Evolutionary conservation across 2,888 invertebrate species (phyloP).

Genomic region (Eustalomyia histrio): DNA sequence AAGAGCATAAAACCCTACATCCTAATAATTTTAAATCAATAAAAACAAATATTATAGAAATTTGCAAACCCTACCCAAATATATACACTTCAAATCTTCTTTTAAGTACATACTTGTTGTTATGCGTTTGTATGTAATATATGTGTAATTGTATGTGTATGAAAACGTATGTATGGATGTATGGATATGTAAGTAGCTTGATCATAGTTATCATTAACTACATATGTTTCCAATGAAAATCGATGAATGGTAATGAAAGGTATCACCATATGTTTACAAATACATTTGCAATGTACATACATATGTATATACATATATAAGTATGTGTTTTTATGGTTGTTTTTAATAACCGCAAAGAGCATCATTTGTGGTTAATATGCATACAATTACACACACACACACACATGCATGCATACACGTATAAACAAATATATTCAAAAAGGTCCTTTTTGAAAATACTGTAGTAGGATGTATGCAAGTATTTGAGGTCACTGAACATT

Average conservation of each 20-base stretch:
- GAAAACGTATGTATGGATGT: too few relatives aligned
- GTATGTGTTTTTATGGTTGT: constrained; percentile 20
- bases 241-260: constrained; percentile 34
- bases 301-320: not conserved
- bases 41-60: too few relatives aligned
- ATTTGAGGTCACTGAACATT: constrained; percentile 38
- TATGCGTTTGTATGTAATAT: too few relatives aligned
- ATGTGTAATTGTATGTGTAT: too few relatives aligned
- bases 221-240: constrained; percentile 31
- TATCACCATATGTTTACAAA: constrained; percentile 38
- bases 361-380: constrained; percentile 44
- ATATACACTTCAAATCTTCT: too few relatives aligned
- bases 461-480: not conserved
- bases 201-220: constrained; percentile 36
- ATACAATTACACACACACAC: constrained; percentile 12
- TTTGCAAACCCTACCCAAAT: too few relatives aligned
- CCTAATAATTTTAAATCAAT: too few relatives aligned
- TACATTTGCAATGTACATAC: not conserved
- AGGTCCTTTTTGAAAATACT: not conserved
- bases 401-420: not conserved
- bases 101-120: too few relatives aligned
- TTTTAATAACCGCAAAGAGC: constrained; percentile 55
- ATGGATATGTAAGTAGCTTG: too few relatives aligned
- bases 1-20: too few relatives aligned
- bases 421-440: not conserved